A percentile compares a stretch with the other conserved stretches of the same genome.
Conservation (phyloP, 2,113 vertebrate genomes). For the Rhinoptilus africanus region DNA sequence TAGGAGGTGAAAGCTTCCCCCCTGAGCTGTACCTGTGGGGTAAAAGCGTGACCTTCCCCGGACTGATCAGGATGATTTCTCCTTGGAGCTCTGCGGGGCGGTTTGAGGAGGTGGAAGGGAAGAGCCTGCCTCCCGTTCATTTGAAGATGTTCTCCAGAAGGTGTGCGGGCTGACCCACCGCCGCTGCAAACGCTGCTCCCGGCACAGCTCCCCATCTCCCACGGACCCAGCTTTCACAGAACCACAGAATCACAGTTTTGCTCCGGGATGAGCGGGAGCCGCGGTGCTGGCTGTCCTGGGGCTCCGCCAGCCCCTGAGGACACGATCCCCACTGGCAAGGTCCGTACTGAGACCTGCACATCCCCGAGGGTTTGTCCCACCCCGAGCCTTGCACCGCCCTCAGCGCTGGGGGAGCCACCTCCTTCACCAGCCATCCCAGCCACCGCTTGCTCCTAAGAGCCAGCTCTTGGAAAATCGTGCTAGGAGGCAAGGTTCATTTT, state of each 20-base stretch:
- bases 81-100: not conserved
- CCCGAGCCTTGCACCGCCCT: not conserved
- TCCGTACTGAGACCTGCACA: accelerated
- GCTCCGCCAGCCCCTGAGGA: not conserved
- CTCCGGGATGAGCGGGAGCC: not conserved
- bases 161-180: not conserved
- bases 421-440: not conserved
- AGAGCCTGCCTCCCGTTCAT: not conserved
- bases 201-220: not conserved
- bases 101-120: not conserved
- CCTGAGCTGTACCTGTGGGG: not conserved
- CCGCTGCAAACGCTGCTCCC: accelerated
- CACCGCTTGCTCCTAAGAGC: not conserved
- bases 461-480: not conserved
- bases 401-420: not conserved
- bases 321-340: not conserved
- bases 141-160: not conserved
- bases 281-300: accelerated
- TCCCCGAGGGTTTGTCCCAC: not conserved
- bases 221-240: too few relatives aligned
- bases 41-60: not conserved
- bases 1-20: not conserved
- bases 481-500: not conserved
- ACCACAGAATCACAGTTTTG: too few relatives aligned
- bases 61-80: not conserved